Evolutionary conservation across 2,797 vertebrate species (phyloP), one percentile per base, ranked within the genome.

Genomic region (Glossophaga mutica): DNA sequence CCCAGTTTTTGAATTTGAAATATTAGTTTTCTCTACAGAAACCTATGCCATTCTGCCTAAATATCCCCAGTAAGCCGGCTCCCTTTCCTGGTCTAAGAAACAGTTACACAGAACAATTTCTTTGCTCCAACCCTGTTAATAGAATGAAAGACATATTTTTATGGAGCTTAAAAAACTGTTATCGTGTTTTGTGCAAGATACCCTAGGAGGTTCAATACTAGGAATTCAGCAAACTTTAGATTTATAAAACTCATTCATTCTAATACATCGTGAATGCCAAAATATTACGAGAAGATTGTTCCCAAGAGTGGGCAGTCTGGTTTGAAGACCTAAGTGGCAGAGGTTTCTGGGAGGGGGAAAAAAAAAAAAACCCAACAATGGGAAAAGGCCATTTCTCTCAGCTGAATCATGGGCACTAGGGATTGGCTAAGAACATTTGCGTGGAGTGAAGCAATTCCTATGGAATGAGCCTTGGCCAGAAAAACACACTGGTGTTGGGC

Each of bases 381-480:
- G 32, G 52, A 44, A 93, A 92, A 82, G 74, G 24, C 39, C 85
- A 81, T 90, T 96, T 87, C 44, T 96, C 46, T 91, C 14, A 46
- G 71, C 59, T 97, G 97, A 98, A 78, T 96, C 95, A 91, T 59
- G 37, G 90, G 18, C 96, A 97, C 57, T 65, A 85, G 95, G 96
- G 97, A 93, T 70, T 89, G 71, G 32, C 34, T 90, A 8, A 91
- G 82, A 88, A 96, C 74, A 90, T 71, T 88, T 48, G 46, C 62
- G 65, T 44, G 24, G 70, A 94, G 34, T 96, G 94, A 95, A 95
- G 92, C 59, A 95, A 96, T 91, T 86, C 50, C 19, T 91, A 62
- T 59, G 94, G 94, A 97, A 96, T 96, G 92, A 77, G 9, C 29
- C 7, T 96, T 93, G 90, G 94, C 87, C 46, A 77, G 44, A 42